Evolutionary conservation across 2,888 invertebrate species (phyloP), one percentile per base, ranked within the genome.

Genomic region (Pasiphila rectangulata): DNA sequence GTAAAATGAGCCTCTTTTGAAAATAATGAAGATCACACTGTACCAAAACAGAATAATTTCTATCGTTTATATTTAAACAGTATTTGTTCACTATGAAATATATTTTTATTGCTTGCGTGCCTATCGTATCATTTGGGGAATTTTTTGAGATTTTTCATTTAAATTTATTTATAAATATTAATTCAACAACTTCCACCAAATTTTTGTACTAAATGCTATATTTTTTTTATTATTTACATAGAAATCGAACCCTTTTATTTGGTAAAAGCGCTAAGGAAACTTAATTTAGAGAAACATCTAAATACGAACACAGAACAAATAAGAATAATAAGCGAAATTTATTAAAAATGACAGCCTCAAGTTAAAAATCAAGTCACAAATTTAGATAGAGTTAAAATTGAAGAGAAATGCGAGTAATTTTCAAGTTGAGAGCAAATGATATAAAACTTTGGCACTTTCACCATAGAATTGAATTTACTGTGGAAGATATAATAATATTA

Each of bases 151-250:
- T 63, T 65, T 59, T 59, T 58, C 61, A 67, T 64, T 72, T 69
- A 69, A 69, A 64, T 69, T 56, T 50, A 54, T 30, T 50, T 43
- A 57, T 46, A 56, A 54, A 59, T 60, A 57, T 59, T 51, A 60
- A 61, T 58, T 63, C 62, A 61, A 69, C 67, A 67, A 74, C 82
- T 79, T 83, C 78, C 81, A 85, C 83, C 83, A 74, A 77, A 73
- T 76, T 72, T 75, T 86, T 87, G 84, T 83, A 86, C 86, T 85
- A 86, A 84, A 79, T 72, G 69, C 83, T 84, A 76, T 68, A 49
- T 66, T 62, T 72, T 67, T 84, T 64, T 37, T 23, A 72, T 69
- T 85, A 84, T 84, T 78, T 83, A 86, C 83, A 85, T 56, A 67
- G 57, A 73, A 74, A 75, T 60, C 51, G 65, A 70, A 64, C 65